phyloP scores from a whole-genome alignment of 2,797 vertebrate genomes.

The Sebastes wilsoni region DNA sequence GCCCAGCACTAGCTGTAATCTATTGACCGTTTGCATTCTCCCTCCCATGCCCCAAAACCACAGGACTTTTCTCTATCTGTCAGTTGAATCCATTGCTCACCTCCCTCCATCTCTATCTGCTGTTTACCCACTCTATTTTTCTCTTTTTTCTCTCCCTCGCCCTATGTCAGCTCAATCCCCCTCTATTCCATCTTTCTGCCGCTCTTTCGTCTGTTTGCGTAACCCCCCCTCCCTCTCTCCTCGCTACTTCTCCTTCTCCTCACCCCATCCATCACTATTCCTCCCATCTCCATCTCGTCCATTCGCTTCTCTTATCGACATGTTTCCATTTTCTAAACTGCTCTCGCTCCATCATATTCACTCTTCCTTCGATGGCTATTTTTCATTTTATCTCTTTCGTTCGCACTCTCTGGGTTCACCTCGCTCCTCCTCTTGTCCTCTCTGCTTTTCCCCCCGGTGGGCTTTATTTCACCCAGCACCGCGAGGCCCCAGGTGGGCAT shows the following conservation, averaged over 20 bases:
- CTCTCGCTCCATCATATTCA: conserved; percentile 82
- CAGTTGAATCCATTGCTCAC: conserved; percentile 73
- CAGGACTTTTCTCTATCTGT: conserved; percentile 74
- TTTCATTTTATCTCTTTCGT: conserved; percentile 73
- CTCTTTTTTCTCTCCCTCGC: conserved; percentile 44
- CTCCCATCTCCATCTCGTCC: conserved; percentile 80
- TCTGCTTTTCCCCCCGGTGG: conserved; percentile 42
- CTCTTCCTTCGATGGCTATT: conserved; percentile 70
- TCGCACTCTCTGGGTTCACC: conserved; percentile 61
- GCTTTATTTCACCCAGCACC: conserved; percentile 59
- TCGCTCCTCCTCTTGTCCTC: conserved; percentile 43
- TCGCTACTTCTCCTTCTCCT: conserved; percentile 55
- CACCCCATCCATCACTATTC: conserved; percentile 80
- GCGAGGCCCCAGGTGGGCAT: conserved; percentile 64
- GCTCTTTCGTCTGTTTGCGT: conserved; percentile 68
- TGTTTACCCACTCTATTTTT: conserved; percentile 71
- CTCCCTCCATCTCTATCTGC: conserved; percentile 72
- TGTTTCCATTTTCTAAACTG: conserved; percentile 85
- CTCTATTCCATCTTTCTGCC: conserved; percentile 75
- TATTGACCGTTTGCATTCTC: conserved; percentile 78
- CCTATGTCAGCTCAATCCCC: conserved; percentile 71
- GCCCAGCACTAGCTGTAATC: conserved; percentile 74
- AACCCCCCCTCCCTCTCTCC: conserved; percentile 29
- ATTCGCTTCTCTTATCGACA: conserved; percentile 81
- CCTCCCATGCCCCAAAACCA: conserved; percentile 70